A percentile compares a stretch with the other conserved stretches of the same genome.
Evolutionary conservation across 2,888 invertebrate species (phyloP).

Genomic region (Eupithecia subumbrata): DNA sequence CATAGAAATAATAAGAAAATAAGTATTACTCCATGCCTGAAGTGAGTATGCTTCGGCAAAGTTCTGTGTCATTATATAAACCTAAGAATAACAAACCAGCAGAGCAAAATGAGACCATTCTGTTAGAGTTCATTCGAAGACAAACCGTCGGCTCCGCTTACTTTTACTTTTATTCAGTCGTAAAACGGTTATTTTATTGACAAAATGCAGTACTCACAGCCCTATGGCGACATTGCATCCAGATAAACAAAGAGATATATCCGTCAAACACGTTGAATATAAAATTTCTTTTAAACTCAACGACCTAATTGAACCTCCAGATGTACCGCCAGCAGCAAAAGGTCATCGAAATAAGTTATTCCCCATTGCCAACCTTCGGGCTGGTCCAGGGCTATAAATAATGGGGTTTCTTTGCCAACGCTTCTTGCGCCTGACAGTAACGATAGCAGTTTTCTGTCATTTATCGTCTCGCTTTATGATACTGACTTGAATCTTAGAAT

Average conservation of each 20-base stretch:
- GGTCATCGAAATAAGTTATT: conserved; percentile 67
- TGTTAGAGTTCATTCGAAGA: neutral
- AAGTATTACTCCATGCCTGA: neutral
- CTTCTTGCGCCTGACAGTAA: conserved; percentile 78
- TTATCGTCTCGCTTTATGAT: conserved; percentile 52
- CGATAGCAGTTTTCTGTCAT: conserved; percentile 67
- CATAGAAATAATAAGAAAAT: neutral
- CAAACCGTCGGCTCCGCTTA: neutral
- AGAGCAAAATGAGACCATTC: neutral
- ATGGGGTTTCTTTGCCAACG: conserved; percentile 70
- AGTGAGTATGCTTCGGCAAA: neutral
- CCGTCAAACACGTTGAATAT: no score
- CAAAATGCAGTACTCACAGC: neutral
- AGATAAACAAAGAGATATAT: neutral
- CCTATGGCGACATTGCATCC: neutral
- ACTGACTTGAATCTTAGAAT: neutral
- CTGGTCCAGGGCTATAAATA: conserved; percentile 73
- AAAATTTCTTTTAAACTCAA: conserved; percentile 19
- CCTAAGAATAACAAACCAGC: neutral
- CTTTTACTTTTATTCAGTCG: neutral
- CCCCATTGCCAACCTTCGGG: conserved; percentile 62
- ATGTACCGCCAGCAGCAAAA: conserved; percentile 58
- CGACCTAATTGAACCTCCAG: conserved; percentile 39
- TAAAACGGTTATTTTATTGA: neutral
- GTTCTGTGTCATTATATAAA: neutral